These are phyloP conservation scores for Parauchenoglanis ngamensis DNA, from an alignment of 2,797 vertebrate species.

Conservation along the genomic window DNA sequence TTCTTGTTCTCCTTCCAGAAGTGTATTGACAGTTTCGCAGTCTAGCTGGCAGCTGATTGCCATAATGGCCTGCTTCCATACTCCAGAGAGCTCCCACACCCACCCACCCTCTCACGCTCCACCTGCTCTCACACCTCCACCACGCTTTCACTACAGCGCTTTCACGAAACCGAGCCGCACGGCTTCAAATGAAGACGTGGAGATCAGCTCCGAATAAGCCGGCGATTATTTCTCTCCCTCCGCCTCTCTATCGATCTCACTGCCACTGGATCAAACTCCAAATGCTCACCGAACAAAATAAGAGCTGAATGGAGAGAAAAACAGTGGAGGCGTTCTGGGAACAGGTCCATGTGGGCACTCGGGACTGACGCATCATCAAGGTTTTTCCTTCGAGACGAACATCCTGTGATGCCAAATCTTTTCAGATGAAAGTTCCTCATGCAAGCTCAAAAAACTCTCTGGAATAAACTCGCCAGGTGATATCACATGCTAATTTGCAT, in stretches of 20 bases:
- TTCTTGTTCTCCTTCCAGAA: neutral
- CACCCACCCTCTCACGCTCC: neutral
- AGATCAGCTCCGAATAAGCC: neutral
- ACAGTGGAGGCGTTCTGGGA: neutral
- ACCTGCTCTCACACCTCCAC: neutral
- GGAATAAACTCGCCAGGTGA: neutral
- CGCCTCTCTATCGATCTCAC: neutral
- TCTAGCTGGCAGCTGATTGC: neutral
- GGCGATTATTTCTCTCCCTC: neutral
- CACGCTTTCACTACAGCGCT: neutral
- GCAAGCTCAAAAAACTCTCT: neutral
- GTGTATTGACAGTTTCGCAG: neutral
- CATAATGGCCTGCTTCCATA: neutral
- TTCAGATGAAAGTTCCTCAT: neutral
- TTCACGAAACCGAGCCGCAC: neutral
- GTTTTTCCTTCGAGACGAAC: neutral
- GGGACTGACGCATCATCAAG: neutral
- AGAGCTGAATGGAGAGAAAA: neutral
- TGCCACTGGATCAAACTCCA: too few relatives aligned
- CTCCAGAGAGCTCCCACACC: neutral
- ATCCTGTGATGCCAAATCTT: neutral
- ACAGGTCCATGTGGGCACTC: neutral
- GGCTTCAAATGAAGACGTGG: neutral
- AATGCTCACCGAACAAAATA: conserved; percentile 15
- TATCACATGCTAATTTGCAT: neutral